These are phyloP conservation scores for Phoebastria nigripes DNA, from an alignment of 2,797 vertebrate genomes.

Conservation along the genomic window DNA sequence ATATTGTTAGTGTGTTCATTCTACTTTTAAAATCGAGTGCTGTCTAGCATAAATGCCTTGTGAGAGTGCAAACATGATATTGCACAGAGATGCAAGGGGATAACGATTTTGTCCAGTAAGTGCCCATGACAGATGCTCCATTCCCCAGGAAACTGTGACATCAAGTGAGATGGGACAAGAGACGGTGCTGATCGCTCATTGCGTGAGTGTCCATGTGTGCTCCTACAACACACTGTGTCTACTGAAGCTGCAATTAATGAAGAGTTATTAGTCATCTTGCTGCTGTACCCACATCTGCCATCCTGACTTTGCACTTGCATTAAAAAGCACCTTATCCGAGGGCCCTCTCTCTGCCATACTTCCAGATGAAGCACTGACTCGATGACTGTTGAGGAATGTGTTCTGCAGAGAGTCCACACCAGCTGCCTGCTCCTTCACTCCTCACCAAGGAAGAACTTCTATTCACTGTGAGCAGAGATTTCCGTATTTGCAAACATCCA, in stretches of 20 bases:
- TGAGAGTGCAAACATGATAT: not conserved
- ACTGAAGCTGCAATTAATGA: not conserved
- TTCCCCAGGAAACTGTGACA: not conserved
- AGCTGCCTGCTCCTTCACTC: not conserved
- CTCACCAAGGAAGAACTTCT: not conserved
- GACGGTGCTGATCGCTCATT: fast-evolving
- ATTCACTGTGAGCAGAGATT: fast-evolving
- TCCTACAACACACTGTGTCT: not conserved
- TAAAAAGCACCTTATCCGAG: not conserved
- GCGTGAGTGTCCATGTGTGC: not conserved
- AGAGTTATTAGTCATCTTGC: not conserved
- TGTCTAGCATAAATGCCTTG: not conserved
- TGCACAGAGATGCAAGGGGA: not conserved
- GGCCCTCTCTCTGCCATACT: not conserved
- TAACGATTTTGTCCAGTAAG: not conserved
- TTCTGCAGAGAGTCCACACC: not conserved
- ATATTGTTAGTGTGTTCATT: not conserved
- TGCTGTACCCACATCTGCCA: not conserved
- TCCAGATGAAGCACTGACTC: not conserved
- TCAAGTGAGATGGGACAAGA: not conserved
- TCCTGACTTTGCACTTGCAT: not conserved
- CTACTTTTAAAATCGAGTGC: not conserved
- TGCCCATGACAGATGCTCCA: not conserved
- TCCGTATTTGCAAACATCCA: fast-evolving
- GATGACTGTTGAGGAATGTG: not conserved